Conservation (phyloP, 1,140 invertebrate genomes). For the Lutraria rhynchaena region DNA sequence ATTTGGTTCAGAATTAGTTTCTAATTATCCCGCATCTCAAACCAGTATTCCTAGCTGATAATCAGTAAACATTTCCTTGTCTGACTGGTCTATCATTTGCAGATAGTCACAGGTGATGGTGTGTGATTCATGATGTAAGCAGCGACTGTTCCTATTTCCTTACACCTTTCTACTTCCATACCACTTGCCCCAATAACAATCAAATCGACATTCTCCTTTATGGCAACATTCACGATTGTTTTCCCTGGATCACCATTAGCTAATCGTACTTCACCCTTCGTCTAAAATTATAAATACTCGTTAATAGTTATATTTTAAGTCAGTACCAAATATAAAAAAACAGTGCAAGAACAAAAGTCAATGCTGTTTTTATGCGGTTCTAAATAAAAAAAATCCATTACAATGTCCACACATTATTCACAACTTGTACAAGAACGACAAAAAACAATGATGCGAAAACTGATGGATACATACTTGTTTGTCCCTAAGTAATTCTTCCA, state of each 20-base stretch:
- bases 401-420: background rate
- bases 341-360: background rate
- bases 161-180: constrained; percentile 76
- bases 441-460: background rate
- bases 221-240: constrained; percentile 73
- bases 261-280: constrained; percentile 78
- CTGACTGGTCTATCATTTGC: no score
- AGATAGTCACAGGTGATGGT: constrained; percentile 76
- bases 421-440: background rate
- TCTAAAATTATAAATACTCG: constrained; percentile 59
- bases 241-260: constrained; percentile 76
- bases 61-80: no score
- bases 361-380: background rate
- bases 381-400: background rate
- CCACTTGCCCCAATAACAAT: constrained; percentile 79
- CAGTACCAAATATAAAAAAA: background rate
- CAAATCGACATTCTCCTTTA: constrained; percentile 74
- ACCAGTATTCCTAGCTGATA: no score
- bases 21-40: no score
- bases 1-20: no score
- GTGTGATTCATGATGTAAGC: constrained; percentile 80
- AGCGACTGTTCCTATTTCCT: constrained; percentile 78
- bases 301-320: background rate
- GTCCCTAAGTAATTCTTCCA: no score
- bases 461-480: no score